Percentiles rank a stretch among this genome's conserved stretches.
Evolutionary conservation across 2,797 vertebrate species (phyloP).

Genomic region (Eupleurogrammus muticus): DNA sequence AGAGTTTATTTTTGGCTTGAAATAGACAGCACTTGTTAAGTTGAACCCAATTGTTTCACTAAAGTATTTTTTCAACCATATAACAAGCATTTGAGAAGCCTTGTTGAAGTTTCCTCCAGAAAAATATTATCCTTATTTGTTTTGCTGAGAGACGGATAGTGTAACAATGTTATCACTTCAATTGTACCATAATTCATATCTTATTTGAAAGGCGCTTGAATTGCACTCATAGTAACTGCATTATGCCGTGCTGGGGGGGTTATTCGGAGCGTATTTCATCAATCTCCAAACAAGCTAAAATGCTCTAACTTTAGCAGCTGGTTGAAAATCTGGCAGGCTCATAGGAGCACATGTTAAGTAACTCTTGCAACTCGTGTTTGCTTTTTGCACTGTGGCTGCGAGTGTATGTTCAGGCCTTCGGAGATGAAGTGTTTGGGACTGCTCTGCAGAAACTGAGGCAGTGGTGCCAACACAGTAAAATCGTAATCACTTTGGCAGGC

Average conservation of each 20-base stretch:
- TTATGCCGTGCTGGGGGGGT: constrained; percentile 20
- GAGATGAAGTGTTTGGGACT: constrained; percentile 77
- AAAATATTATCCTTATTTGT: constrained; percentile 51
- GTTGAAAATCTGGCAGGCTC: constrained; percentile 77
- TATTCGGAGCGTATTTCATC: constrained; percentile 62
- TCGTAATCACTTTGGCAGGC: constrained; percentile 79
- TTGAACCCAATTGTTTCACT: neutral
- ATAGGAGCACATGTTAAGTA: constrained; percentile 78
- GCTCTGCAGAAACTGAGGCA: constrained; percentile 67
- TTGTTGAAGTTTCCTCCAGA: constrained; percentile 13
- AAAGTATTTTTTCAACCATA: constrained; percentile 1
- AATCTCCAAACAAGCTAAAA: constrained; percentile 73
- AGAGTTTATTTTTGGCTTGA: constrained; percentile 36
- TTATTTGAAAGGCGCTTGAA: constrained; percentile 43
- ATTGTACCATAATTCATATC: constrained; percentile 27
- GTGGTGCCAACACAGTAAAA: constrained; percentile 76
- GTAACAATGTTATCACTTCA: constrained; percentile 47
- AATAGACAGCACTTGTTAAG: constrained; percentile 7
- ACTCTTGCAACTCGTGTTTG: constrained; percentile 75
- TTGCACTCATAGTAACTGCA: constrained; percentile 37
- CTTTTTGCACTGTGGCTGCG: constrained; percentile 66
- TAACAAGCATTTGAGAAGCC: constrained; percentile 15
- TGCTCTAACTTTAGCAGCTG: constrained; percentile 79
- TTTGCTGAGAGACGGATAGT: constrained; percentile 24
- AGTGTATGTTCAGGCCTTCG: constrained; percentile 69